Conservation (phyloP, 2,888 invertebrate genomes). For the Drosophila eohydei region DNA sequence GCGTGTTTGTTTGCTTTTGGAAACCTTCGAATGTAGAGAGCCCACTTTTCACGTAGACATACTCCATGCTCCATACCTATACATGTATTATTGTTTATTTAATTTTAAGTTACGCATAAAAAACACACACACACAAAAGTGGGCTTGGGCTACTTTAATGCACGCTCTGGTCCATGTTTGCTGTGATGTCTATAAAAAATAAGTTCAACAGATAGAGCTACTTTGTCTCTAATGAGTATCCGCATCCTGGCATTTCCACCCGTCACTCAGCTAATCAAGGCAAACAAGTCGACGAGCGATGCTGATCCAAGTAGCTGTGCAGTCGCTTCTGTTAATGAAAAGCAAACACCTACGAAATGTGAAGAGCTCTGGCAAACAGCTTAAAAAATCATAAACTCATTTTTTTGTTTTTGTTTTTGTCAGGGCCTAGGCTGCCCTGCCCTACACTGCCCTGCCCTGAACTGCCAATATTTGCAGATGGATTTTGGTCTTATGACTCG, state of each 20-base stretch:
- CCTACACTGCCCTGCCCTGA: constrained; percentile 25
- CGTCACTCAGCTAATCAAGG: constrained; percentile 69
- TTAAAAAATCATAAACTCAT: constrained; percentile 76
- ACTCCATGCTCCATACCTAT: constrained; percentile 2
- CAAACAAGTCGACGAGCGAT: constrained; percentile 45
- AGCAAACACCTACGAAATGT: constrained; percentile 68
- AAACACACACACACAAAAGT: constrained; percentile 31
- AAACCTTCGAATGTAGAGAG: constrained; percentile 63
- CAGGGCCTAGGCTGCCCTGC: constrained; percentile 44
- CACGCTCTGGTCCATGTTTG: constrained; percentile 48
- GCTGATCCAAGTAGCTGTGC: constrained; percentile 21
- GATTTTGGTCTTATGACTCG: constrained; percentile 58
- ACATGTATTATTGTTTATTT: constrained; percentile 61
- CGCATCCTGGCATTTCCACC: constrained; percentile 58
- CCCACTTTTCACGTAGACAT: constrained; percentile 42
- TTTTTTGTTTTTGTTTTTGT: constrained; percentile 32
- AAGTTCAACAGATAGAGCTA: constrained; percentile 35
- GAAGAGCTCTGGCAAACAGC: constrained; percentile 72
- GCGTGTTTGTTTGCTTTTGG: constrained; percentile 65
- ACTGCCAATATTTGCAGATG: constrained; percentile 63
- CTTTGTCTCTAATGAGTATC: constrained; percentile 65
- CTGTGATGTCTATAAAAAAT: constrained; percentile 41
- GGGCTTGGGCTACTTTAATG: constrained; percentile 50
- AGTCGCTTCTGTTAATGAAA: constrained; percentile 75
- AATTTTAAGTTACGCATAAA: constrained; percentile 71